These are phyloP conservation scores for Lepisosteus osseus DNA, from an alignment of 2,113 vertebrate genomes.

Conservation along the genomic window DNA sequence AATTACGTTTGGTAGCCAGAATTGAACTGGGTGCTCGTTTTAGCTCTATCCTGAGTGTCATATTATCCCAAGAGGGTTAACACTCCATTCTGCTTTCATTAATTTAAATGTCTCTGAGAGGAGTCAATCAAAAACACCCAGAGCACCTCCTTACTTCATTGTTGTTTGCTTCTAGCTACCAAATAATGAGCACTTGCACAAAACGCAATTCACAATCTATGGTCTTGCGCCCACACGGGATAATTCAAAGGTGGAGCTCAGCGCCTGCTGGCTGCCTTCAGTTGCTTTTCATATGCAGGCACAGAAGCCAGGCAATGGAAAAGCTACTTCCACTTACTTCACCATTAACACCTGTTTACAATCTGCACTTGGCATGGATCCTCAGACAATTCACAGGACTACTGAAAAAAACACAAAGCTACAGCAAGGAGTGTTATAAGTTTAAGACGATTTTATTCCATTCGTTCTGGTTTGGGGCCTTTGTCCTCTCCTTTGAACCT, in stretches of 20 bases:
- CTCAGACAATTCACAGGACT: not conserved
- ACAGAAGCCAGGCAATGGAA: not conserved
- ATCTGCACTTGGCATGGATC: not conserved
- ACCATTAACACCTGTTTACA: not conserved
- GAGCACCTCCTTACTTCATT: not conserved
- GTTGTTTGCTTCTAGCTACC: not conserved
- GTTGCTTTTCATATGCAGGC: not conserved
- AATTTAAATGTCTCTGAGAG: not conserved
- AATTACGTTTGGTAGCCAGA: not conserved
- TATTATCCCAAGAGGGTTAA: not conserved
- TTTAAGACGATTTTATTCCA: not conserved
- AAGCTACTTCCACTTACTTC: not conserved
- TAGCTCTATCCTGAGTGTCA: not conserved
- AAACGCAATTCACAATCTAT: not conserved
- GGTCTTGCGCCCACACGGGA: not conserved
- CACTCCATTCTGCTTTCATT: not conserved
- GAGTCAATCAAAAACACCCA: conserved; percentile 3
- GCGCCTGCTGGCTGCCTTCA: conserved; percentile 1
- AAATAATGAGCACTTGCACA: not conserved
- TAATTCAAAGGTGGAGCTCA: not conserved
- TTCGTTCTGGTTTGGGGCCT: too few relatives aligned
- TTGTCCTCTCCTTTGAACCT: too few relatives aligned
- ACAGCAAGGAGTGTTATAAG: not conserved
- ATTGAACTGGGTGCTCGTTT: not conserved
- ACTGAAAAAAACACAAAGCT: not conserved